A percentile compares a stretch with the other conserved stretches of the same genome.
These are phyloP conservation scores for Liasis olivaceus DNA, from an alignment of 2,797 vertebrate genomes.

Conservation along the genomic window DNA sequence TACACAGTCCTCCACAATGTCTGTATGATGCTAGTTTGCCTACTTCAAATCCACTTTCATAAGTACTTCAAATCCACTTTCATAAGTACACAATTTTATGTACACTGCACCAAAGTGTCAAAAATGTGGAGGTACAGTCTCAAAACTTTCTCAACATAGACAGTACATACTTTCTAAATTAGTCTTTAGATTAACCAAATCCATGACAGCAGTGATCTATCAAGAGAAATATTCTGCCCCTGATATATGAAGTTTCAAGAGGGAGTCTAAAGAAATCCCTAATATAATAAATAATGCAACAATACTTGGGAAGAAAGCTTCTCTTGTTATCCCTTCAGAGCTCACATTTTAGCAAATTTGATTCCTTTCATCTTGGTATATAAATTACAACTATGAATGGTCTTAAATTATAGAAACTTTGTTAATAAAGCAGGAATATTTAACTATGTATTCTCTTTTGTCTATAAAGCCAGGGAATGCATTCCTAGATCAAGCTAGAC, in stretches of 20 bases:
- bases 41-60: slow-evolving; percentile 21
- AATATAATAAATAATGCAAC: slow-evolving; percentile 14
- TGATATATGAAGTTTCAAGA: not conserved
- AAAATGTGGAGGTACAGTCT: slow-evolving; percentile 36
- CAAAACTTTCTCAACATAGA: slow-evolving; percentile 30
- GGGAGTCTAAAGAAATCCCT: not conserved
- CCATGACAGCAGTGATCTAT: not conserved
- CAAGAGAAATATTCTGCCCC: not conserved
- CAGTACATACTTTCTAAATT: slow-evolving; percentile 27
- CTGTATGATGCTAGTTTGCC: not conserved
- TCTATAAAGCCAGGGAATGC: not conserved
- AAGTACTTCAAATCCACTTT: slow-evolving; percentile 32
- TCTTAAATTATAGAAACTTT: slow-evolving; percentile 43
- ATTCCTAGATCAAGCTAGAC: not conserved
- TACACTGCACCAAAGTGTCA: slow-evolving; percentile 28
- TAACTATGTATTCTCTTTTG: slow-evolving; percentile 32
- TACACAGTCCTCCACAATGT: too few species aligned
- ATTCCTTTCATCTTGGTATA: slow-evolving; percentile 53
- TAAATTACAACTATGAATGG: slow-evolving; percentile 53
- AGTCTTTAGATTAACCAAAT: slow-evolving; percentile 30
- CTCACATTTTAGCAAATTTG: slow-evolving; percentile 26
- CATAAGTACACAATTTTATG: slow-evolving; percentile 17
- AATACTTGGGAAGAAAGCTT: slow-evolving; percentile 35
- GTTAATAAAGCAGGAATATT: slow-evolving; percentile 52
- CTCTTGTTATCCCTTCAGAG: slow-evolving; percentile 24